Conservation (phyloP, 2,888 invertebrate genomes). For the Salticus scenicus region DNA sequence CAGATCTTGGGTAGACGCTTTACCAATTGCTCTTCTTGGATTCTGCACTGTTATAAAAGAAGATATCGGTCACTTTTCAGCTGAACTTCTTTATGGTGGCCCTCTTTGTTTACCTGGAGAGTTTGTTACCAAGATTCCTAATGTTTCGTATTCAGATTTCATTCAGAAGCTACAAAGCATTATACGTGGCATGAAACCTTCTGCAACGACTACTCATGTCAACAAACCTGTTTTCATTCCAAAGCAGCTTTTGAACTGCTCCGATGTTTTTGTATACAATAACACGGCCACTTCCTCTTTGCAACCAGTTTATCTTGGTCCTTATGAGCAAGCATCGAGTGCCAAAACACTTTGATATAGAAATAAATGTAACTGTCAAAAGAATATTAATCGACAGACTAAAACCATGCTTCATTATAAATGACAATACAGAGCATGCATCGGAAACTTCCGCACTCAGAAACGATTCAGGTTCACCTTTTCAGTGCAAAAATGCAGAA, state of each 20-base stretch:
- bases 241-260: constrained; percentile 75
- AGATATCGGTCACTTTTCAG: no score
- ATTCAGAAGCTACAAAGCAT: constrained; percentile 74
- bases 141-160: constrained; percentile 76
- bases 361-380: constrained; percentile 1
- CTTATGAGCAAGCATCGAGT: neutral
- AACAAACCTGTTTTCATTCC: neutral
- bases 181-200: neutral
- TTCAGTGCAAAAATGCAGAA: no score
- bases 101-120: no score
- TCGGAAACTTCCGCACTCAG: neutral
- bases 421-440: neutral
- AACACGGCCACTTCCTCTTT: constrained; percentile 10
- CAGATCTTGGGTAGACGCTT: no score
- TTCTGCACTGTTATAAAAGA: no score
- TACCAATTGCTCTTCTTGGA: no score
- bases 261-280: constrained; percentile 78
- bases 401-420: constrained; percentile 5
- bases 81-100: no score
- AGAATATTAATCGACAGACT: neutral
- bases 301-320: constrained; percentile 6
- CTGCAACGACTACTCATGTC: constrained; percentile 15
- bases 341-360: neutral
- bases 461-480: neutral
- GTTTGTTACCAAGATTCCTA: no score